phyloP scores from a whole-genome alignment of 2,113 vertebrate species.

The Rattus norvegicus region GRCr8 NC_086028.1:4941501-4942000 shows the following conservation, averaged over 20 bases:
- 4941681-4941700: too few species aligned
- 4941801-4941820: too few species aligned
- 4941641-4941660: background rate
- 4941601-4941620: background rate
- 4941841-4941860: background rate
- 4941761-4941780: slow-evolving; percentile 1
- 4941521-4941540: background rate
- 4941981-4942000: slow-evolving; percentile 68
- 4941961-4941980: background rate
- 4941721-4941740: background rate
- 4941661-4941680: background rate
- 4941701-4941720: background rate
- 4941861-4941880: accelerated
- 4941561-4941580: background rate
- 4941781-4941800: background rate
- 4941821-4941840: too few species aligned
- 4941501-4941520: background rate
- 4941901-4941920: background rate
- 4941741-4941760: background rate
- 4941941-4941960: background rate
- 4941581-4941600: background rate
- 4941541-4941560: background rate
- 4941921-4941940: background rate
- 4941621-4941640: background rate
- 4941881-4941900: accelerated